These are phyloP conservation scores for Copidosoma aretas DNA, from an alignment of 2,888 invertebrate genomes.

Conservation along the genomic window DNA sequence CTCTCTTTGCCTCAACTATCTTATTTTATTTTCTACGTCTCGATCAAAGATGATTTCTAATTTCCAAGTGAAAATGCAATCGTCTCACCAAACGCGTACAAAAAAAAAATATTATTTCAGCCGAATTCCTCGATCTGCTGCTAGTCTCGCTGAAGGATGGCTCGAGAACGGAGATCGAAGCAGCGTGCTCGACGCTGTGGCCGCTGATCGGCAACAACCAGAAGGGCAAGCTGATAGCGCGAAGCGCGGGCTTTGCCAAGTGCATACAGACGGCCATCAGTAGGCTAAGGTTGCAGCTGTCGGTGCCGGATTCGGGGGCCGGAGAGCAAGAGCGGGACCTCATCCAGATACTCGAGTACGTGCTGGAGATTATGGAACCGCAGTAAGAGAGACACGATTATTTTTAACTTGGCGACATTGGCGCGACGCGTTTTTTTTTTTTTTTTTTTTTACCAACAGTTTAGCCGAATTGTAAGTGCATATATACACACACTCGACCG, in stretches of 20 bases:
- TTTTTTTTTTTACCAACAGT: not conserved
- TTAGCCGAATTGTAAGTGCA: too few species aligned
- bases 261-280: constrained; percentile 64
- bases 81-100: too few species aligned
- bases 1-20: too few species aligned
- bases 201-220: constrained; percentile 74
- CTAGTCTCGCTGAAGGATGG: constrained; percentile 62
- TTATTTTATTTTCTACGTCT: too few species aligned
- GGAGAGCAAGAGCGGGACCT: constrained; percentile 19
- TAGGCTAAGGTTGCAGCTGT: constrained; percentile 50
- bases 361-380: constrained; percentile 52
- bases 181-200: constrained; percentile 69
- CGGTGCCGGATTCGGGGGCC: not conserved
- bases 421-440: not conserved
- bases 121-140: constrained; percentile 64
- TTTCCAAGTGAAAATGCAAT: too few species aligned
- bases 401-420: too few species aligned
- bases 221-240: constrained; percentile 68
- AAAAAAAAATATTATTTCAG: constrained; percentile 52
- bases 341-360: constrained; percentile 54
- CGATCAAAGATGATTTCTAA: too few species aligned
- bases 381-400: too few species aligned
- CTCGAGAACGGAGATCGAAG: constrained; percentile 62
- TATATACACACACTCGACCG: too few species aligned
- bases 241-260: constrained; percentile 63